phyloP scores from a whole-genome alignment of 2,888 invertebrate genomes.

The Yponomeuta sedellus region DNA sequence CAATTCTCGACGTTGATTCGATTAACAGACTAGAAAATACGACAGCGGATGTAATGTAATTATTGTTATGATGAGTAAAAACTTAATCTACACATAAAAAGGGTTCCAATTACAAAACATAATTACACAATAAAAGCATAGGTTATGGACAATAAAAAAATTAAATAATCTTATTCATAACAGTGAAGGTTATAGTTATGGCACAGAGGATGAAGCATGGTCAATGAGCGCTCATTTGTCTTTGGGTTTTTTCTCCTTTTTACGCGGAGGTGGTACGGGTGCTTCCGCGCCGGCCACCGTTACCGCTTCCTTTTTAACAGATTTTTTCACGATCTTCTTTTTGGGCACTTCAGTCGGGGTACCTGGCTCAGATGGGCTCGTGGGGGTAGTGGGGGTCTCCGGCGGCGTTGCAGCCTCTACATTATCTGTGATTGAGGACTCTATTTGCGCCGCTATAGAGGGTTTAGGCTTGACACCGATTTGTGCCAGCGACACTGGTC shows the following conservation, averaged over 20 bases:
- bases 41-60: slow-evolving; percentile 37
- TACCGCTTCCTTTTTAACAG: slow-evolving; percentile 64
- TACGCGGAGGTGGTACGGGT: slow-evolving; percentile 73
- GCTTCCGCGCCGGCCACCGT: slow-evolving; percentile 44
- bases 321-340: slow-evolving; percentile 67
- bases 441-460: slow-evolving; percentile 57
- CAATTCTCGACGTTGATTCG: slow-evolving; percentile 12
- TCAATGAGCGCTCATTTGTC: slow-evolving; percentile 59
- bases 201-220: slow-evolving; percentile 63
- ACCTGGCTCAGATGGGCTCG: slow-evolving; percentile 22
- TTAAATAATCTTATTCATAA: slow-evolving; percentile 33
- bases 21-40: slow-evolving; percentile 44
- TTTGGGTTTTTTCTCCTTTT: slow-evolving; percentile 75
- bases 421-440: slow-evolving; percentile 52
- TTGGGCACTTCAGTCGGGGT: slow-evolving; percentile 43
- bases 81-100: slow-evolving; percentile 2
- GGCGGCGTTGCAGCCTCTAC: slow-evolving; percentile 23
- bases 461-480: slow-evolving; percentile 63
- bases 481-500: slow-evolving; percentile 69
- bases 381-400: slow-evolving; percentile 25
- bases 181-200: slow-evolving; percentile 34
- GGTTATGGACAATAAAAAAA: slow-evolving; percentile 37
- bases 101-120: slow-evolving; percentile 27
- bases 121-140: slow-evolving; percentile 47
- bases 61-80: neutral